Base-by-base conservation (phyloP, 2,888 invertebrate species). In the Volucella inanis region DNA sequence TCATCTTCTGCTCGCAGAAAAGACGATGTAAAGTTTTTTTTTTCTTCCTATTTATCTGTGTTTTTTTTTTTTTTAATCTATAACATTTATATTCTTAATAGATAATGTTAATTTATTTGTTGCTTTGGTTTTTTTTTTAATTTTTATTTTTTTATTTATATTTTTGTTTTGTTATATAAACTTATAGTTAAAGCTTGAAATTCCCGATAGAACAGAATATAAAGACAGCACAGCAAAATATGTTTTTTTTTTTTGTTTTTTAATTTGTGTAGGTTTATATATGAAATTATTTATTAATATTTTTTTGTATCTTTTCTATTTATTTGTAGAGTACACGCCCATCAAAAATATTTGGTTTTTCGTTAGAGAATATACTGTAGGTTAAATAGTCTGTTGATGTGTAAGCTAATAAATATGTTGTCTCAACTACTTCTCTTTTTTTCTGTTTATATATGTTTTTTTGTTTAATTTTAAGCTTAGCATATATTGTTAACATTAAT, bases 161-260 rank as follows among this genome's bases (percentile, higher is more conserved):
- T 43, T 47, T 68, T 38, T 75, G 11, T 72, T 54, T 14, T 64
- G 50, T 59, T 59, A 68, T 79, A 65, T 79, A 77, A 85, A 85
- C 80, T 85, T 77, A 85, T 77, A 68, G 41, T 81, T 81, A 77
- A 85, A 85, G 85, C 80, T 81, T 77, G 62, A 85, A 85, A 81
- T 80, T 76, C 52, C 76, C 72, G 77, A 81, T 59, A 50, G 70
- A 85, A 68, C 62, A 67, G 75, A 81, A 85, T 49, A 77, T 72
- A 57, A 81, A 71, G 75, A 85, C 64, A 85, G 80, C 76, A 79
- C 80, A 85, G 85, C 85, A 80, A 85, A 80, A 80, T 71, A 85
- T 74, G 43, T 61, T 78, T 83, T 57, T 67, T 68, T 50, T 81
- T 15, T 72, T 62, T 14, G 70, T 67, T 65, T 9, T 47, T 47